A percentile compares a stretch with the other conserved stretches of the same genome.
Evolutionary conservation across 92 coral and sea anemone species (phyloP).

Genomic region (Palythoa grandis): DNA sequence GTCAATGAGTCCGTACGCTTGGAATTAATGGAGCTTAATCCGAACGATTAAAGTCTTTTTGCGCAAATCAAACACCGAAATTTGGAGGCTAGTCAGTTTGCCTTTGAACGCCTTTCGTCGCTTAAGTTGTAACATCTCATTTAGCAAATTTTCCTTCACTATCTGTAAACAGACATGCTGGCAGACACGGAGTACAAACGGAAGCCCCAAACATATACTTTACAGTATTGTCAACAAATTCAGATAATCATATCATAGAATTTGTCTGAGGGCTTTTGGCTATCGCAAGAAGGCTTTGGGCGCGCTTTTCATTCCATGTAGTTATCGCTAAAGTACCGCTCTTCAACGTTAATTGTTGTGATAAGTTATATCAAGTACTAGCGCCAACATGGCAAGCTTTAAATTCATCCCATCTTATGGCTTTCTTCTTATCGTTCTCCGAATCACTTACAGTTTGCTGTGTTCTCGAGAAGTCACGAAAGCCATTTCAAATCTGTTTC

Average conservation of each 20-base stretch:
- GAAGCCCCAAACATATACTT: slow-evolving; percentile 42
- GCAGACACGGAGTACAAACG: slow-evolving; percentile 24
- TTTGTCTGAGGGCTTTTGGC: slow-evolving; percentile 32
- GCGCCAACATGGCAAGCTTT: slow-evolving; percentile 16
- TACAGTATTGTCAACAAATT: slow-evolving; percentile 44
- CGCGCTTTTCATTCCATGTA: background rate
- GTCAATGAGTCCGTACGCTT: slow-evolving; percentile 69
- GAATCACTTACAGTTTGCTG: slow-evolving; percentile 19
- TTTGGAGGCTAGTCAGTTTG: background rate
- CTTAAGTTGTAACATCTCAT: slow-evolving; percentile 32
- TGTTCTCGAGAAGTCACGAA: slow-evolving; percentile 35
- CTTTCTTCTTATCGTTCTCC: slow-evolving; percentile 17
- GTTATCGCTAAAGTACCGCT: slow-evolving; percentile 37
- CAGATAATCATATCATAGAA: slow-evolving; percentile 40
- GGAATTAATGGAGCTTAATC: slow-evolving; percentile 9
- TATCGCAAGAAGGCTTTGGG: slow-evolving; percentile 33
- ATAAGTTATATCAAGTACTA: slow-evolving; percentile 10
- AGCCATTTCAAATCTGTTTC: background rate
- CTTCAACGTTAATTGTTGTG: slow-evolving; percentile 39
- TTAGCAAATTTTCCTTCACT: slow-evolving; percentile 36
- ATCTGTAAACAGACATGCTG: slow-evolving; percentile 42
- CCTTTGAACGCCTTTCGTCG: slow-evolving; percentile 37
- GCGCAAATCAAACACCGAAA: background rate
- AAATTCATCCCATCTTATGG: slow-evolving; percentile 21
- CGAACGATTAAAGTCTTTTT: background rate